These are phyloP conservation scores for Rhagoletis zephyria DNA, from an alignment of 1,140 invertebrate genomes.

Conservation along the genomic window DNA sequence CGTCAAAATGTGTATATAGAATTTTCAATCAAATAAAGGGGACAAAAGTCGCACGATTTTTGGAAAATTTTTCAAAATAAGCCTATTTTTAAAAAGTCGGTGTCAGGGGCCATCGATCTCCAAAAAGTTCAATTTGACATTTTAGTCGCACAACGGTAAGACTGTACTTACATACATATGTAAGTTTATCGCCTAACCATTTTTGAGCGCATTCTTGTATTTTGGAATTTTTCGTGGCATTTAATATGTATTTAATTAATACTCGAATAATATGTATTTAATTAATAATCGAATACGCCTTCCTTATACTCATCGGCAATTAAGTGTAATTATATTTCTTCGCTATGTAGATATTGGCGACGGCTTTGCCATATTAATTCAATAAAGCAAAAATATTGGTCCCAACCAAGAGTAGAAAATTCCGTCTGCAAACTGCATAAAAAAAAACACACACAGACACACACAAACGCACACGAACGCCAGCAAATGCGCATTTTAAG, in stretches of 20 bases:
- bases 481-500: constrained; percentile 15
- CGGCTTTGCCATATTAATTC: constrained; percentile 16
- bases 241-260: constrained; percentile 26
- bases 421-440: background rate
- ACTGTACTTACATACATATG: too few relatives aligned
- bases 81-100: too few relatives aligned
- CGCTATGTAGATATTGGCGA: constrained; percentile 1
- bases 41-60: too few relatives aligned
- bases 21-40: too few relatives aligned
- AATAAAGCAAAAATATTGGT: constrained; percentile 17
- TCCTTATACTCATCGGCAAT: constrained; percentile 28
- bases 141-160: too few relatives aligned
- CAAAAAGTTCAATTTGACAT: too few relatives aligned
- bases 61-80: too few relatives aligned
- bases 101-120: too few relatives aligned
- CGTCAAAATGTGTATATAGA: too few relatives aligned
- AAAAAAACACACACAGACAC: background rate
- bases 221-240: constrained; percentile 5
- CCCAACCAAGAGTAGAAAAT: background rate
- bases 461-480: too few relatives aligned
- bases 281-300: background rate
- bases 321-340: constrained; percentile 49
- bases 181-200: background rate
- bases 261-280: background rate
- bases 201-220: background rate